These are phyloP conservation scores for Eumacrocentrus americanus DNA, from an alignment of 2,888 invertebrate species.

Conservation along the genomic window DNA sequence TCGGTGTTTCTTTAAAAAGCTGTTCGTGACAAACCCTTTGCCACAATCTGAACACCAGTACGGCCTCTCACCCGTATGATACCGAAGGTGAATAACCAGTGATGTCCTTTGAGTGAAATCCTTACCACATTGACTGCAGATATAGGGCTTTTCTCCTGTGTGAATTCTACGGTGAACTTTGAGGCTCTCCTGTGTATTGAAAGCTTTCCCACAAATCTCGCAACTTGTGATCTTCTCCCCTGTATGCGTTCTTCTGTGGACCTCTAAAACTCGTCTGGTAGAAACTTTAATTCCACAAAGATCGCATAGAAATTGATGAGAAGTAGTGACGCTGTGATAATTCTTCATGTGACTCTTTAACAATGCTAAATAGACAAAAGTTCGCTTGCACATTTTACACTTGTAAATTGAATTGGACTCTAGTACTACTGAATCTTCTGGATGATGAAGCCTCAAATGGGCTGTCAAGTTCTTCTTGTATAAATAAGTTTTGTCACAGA, in stretches of 20 bases:
- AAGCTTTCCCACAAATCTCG: constrained; percentile 46
- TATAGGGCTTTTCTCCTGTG: constrained; percentile 53
- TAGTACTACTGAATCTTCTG: constrained; percentile 26
- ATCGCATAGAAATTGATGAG: constrained; percentile 47
- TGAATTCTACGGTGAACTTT: constrained; percentile 50
- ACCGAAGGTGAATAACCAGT: constrained; percentile 50
- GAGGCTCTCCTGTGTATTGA: constrained; percentile 47
- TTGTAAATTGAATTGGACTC: constrained; percentile 30
- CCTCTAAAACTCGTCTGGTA: constrained; percentile 41
- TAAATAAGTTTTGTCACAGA: constrained; percentile 48
- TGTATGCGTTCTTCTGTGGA: constrained; percentile 45
- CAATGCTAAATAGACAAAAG: constrained; percentile 41
- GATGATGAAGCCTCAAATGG: constrained; percentile 47
- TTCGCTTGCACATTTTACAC: constrained; percentile 46
- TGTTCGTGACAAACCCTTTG: constrained; percentile 51
- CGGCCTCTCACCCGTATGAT: constrained; percentile 54
- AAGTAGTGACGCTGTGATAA: constrained; percentile 41
- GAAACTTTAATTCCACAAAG: constrained; percentile 48
- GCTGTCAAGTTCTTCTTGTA: constrained; percentile 52
- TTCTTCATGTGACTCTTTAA: constrained; percentile 44
- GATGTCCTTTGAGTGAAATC: constrained; percentile 54
- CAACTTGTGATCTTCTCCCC: constrained; percentile 46
- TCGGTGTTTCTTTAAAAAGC: constrained; percentile 49
- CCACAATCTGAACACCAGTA: constrained; percentile 49
- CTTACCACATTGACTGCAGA: constrained; percentile 53